Conservation (phyloP, 1,140 invertebrate genomes). For the Tetraneura akinire region DNA sequence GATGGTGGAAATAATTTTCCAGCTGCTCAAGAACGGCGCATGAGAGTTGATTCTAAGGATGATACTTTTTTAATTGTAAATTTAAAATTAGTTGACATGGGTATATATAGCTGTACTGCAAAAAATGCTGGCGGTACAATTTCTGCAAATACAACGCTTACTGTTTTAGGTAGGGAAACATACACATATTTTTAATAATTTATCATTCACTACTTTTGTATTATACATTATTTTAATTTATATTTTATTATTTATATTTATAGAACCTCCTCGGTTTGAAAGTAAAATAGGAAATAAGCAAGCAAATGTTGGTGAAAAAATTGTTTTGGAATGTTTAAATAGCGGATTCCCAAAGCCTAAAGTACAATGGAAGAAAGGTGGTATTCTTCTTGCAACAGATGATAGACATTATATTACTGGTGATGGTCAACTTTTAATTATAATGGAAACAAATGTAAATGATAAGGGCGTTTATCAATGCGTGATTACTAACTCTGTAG, state of each 20-base stretch:
- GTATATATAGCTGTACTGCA: conserved; percentile 92
- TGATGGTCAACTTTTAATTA: conserved; percentile 83
- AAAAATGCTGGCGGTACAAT: conserved; percentile 84
- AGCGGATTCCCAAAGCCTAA: conserved; percentile 82
- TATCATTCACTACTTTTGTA: background rate
- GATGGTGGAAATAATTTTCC: conserved; percentile 95
- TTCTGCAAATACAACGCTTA: conserved; percentile 84
- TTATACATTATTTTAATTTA: background rate
- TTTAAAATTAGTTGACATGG: conserved; percentile 83
- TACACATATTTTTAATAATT: no score
- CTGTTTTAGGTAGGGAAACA: conserved; percentile 69
- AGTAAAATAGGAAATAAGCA: conserved; percentile 84
- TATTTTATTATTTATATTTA: conserved; percentile 45
- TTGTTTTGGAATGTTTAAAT: conserved; percentile 85
- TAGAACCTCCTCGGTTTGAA: conserved; percentile 82
- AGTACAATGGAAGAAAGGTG: conserved; percentile 88
- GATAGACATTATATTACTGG: conserved; percentile 76
- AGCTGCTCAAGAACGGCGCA: conserved; percentile 86
- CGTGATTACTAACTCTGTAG: conserved; percentile 81
- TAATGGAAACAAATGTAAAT: conserved; percentile 72
- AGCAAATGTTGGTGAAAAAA: conserved; percentile 73
- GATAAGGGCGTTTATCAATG: conserved; percentile 89
- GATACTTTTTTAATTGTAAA: conserved; percentile 90
- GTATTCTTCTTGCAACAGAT: conserved; percentile 69
- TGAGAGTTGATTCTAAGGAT: conserved; percentile 94